phyloP scores from a whole-genome alignment of 2,888 invertebrate species.

The Drosophila limbata region DNA sequence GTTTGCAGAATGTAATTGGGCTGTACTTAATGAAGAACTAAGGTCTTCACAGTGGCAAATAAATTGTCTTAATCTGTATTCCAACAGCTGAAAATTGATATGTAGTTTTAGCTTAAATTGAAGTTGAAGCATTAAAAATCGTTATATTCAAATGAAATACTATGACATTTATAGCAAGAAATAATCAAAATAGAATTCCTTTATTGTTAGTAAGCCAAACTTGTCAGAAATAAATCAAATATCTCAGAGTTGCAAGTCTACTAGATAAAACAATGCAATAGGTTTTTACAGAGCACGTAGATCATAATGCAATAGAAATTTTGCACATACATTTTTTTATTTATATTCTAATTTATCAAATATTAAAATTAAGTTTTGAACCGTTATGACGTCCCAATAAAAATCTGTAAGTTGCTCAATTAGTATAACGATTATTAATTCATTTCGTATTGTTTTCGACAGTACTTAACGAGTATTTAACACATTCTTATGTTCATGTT shows the following conservation, averaged over 20 bases:
- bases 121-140: not conserved
- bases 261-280: not conserved
- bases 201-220: not conserved
- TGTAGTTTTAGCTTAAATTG: not conserved
- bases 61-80: slow-evolving; percentile 26
- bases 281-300: not conserved
- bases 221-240: not conserved
- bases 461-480: too few relatives aligned
- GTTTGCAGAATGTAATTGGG: slow-evolving; percentile 51
- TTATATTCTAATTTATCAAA: too few relatives aligned
- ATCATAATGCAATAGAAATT: not conserved
- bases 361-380: too few relatives aligned
- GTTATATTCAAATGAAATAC: not conserved
- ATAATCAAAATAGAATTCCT: not conserved
- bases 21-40: slow-evolving; percentile 54
- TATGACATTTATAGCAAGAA: not conserved
- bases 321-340: too few relatives aligned
- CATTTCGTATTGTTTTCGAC: too few relatives aligned
- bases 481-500: too few relatives aligned
- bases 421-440: too few relatives aligned
- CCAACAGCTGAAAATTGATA: slow-evolving; percentile 19
- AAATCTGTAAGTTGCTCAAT: too few relatives aligned
- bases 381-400: too few relatives aligned
- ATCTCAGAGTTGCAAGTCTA: not conserved
- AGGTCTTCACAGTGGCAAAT: slow-evolving; percentile 39